Percentiles rank a stretch among this genome's conserved stretches.
Conservation (phyloP, 2,888 invertebrate genomes). For the Eumerus sabulonum region DNA sequence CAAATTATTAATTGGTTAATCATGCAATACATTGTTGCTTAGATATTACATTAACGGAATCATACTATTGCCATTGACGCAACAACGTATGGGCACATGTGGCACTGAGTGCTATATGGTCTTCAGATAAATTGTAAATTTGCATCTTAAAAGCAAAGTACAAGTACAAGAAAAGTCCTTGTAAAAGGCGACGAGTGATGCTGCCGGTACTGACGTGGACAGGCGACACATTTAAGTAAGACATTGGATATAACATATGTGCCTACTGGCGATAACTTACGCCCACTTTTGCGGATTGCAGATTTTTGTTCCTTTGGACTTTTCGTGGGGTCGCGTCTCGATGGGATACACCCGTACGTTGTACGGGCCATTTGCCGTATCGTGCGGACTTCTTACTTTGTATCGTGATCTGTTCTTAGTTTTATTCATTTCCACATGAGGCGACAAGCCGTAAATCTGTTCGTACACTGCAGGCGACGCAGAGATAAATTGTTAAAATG, state of each 20-base stretch:
- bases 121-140: slow-evolving; percentile 47
- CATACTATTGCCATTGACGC: background rate
- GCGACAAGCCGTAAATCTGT: slow-evolving; percentile 68
- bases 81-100: slow-evolving; percentile 49
- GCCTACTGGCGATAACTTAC: slow-evolving; percentile 67
- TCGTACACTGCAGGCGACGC: slow-evolving; percentile 65
- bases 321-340: slow-evolving; percentile 10
- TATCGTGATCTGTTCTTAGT: slow-evolving; percentile 19
- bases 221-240: slow-evolving; percentile 64
- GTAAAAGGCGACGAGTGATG: slow-evolving; percentile 12
- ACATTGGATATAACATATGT: slow-evolving; percentile 67
- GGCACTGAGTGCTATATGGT: slow-evolving; percentile 34
- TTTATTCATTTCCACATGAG: slow-evolving; percentile 55
- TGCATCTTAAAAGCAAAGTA: slow-evolving; percentile 50
- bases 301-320: slow-evolving; percentile 19
- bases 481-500: slow-evolving; percentile 67
- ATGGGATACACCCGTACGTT: background rate
- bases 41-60: background rate
- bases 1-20: no score
- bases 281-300: slow-evolving; percentile 60
- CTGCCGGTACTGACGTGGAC: slow-evolving; percentile 14
- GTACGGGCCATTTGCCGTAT: slow-evolving; percentile 37
- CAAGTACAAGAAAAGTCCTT: slow-evolving; percentile 30
- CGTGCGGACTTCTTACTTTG: slow-evolving; percentile 35
- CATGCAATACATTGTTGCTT: no score